Base-by-base conservation (phyloP, 1,140 invertebrate genomes). In the Pentalonia nigronervosa region DNA sequence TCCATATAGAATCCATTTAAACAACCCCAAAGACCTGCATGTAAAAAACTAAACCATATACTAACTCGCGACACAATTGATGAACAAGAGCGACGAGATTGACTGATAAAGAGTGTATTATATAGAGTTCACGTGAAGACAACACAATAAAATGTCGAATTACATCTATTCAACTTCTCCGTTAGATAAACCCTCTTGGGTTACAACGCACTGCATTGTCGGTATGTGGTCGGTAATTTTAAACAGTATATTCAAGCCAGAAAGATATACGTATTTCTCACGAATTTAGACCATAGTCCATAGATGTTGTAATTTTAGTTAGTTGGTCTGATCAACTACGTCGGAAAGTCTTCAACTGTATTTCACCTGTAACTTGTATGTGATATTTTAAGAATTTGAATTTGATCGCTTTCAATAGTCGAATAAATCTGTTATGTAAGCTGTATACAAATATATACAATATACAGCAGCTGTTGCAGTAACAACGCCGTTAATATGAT, bases 111-210 rank as follows among this genome's bases (percentile, higher is more conserved):
- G 56, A 81, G 30, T 48, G 34, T 67, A 36, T 30, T 47, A 76
- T 45, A n/a, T 48, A 36, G 60, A 81, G 45, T 81, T 91, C 90
- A 81, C 41, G 14, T 34, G 90, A 91, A 91, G 56, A 91, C 17
- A n/a, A 81, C 60, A 91, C 30, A 81, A 91, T 81, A 91, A 41
- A 91, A 81, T 23, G 60, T 76, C 60, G 25, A 91, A 91, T 91
- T 81, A 91, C n/a, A 36, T 76, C 36, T 91, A 53, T 41, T 91
- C 67, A 91, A 67, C 4, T 76, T 48, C 30, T 41, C 90, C 45
- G 41, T 25, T n/a, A 81, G 41, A 81, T 45, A 34, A 81, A 91
- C 60, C 90, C 47, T 91, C 90, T 91, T 91, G 60, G 60, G 60
- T 91, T 91, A 81, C 90, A 91, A 23, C 45, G 36, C 84, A 41